Percentiles rank a stretch among this genome's conserved stretches.
Evolutionary conservation across 2,113 vertebrate genomes (phyloP).

Genomic region (Galemys pyrenaicus): DNA sequence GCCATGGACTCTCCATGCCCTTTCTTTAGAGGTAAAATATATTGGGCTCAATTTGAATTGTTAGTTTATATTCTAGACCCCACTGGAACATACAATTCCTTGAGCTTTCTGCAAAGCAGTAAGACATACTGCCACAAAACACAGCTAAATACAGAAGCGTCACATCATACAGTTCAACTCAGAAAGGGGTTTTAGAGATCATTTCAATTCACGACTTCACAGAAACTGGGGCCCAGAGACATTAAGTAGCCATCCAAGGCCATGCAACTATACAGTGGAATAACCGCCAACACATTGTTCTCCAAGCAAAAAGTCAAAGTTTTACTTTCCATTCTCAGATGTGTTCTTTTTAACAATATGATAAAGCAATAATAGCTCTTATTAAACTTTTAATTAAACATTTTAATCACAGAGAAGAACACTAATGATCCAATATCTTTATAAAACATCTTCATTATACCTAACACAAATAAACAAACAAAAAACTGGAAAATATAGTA

Average conservation of each 20-base stretch:
- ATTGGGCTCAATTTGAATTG: neutral
- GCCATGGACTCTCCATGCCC: neutral
- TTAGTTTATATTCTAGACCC: neutral
- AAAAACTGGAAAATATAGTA: neutral
- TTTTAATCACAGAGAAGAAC: neutral
- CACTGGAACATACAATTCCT: neutral
- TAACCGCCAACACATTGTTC: neutral
- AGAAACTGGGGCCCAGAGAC: neutral
- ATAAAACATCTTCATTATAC: slow-evolving; percentile 11
- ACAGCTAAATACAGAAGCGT: neutral
- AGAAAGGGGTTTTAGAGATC: neutral
- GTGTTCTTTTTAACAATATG: neutral
- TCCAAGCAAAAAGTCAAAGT: neutral
- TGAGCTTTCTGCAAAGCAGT: neutral
- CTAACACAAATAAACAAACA: neutral
- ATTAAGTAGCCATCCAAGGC: neutral
- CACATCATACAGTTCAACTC: neutral
- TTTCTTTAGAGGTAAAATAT: neutral
- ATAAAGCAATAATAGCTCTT: neutral
- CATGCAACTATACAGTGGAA: neutral
- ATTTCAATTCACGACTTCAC: neutral
- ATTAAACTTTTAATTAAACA: neutral
- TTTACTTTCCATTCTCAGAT: neutral
- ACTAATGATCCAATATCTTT: neutral
- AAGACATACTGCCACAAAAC: neutral